Percentiles rank a stretch among this genome's conserved stretches.
phyloP scores from a whole-genome alignment of 2,888 invertebrate species.

The Acanthopleura granulata region DNA sequence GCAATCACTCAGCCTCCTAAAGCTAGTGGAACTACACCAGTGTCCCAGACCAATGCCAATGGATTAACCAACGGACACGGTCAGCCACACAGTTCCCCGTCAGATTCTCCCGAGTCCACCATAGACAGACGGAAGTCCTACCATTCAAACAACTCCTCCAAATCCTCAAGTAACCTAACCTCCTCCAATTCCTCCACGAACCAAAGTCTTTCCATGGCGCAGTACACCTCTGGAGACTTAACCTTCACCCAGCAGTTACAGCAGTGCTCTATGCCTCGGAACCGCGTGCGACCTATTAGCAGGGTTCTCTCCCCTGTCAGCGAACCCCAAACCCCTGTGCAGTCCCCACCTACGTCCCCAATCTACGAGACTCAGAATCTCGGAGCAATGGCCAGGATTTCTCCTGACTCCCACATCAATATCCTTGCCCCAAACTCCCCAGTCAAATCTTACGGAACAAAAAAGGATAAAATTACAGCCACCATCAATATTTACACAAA shows the following conservation, averaged over 20 bases:
- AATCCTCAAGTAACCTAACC: constrained; percentile 81
- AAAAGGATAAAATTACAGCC: constrained; percentile 52
- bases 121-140: constrained; percentile 70
- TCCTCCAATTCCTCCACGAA: constrained; percentile 75
- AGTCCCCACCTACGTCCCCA: constrained; percentile 85
- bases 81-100: constrained; percentile 51
- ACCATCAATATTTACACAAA: constrained; percentile 62
- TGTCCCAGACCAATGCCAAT: constrained; percentile 36
- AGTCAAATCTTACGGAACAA: constrained; percentile 44
- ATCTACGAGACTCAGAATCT: constrained; percentile 59
- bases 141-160: constrained; percentile 72
- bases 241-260: constrained; percentile 95
- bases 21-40: constrained; percentile 25
- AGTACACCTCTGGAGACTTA: constrained; percentile 64
- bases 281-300: constrained; percentile 77
- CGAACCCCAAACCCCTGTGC: constrained; percentile 81
- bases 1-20: constrained; percentile 21
- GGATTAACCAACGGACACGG: constrained; percentile 30
- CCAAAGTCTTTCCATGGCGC: constrained; percentile 45
- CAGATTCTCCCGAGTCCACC: constrained; percentile 69
- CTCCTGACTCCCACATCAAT: constrained; percentile 43
- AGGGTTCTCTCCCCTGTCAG: constrained; percentile 75
- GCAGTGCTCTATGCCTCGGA: constrained; percentile 78
- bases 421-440: constrained; percentile 41
- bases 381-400: constrained; percentile 26